Percentiles rank a stretch among this genome's conserved stretches.
phyloP scores from a whole-genome alignment of 2,888 invertebrate genomes.

The Macrosiphum euphorbiae region DNA sequence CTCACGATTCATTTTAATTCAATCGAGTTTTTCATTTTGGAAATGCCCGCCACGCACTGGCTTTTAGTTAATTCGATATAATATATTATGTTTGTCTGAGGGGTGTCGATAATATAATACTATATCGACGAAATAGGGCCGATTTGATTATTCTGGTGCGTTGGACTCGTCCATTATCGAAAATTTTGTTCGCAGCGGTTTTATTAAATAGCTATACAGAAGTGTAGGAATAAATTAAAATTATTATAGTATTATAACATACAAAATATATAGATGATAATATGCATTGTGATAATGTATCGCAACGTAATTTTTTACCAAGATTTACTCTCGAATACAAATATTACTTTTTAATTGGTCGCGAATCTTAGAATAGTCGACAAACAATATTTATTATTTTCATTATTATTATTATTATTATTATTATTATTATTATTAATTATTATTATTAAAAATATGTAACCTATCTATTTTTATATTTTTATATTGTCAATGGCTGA shows the following conservation, averaged over 20 bases:
- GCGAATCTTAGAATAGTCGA: neutral
- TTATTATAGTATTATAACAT: neutral
- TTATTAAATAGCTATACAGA: neutral
- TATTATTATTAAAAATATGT: neutral
- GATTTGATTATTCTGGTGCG: neutral
- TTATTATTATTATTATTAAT: too few species aligned
- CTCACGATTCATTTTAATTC: neutral
- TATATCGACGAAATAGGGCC: neutral
- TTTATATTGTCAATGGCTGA: neutral
- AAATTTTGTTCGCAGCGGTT: neutral
- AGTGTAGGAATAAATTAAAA: neutral
- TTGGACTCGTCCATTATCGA: neutral
- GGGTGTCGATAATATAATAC: neutral
- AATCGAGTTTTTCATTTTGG: neutral
- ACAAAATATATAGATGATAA: neutral
- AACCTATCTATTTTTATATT: neutral
- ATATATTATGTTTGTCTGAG: neutral
- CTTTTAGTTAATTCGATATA: neutral
- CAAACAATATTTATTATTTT: neutral
- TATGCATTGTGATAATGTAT: neutral
- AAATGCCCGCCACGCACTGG: neutral
- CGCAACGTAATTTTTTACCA: neutral
- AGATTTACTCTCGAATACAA: neutral
- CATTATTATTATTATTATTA: too few species aligned
- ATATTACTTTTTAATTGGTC: neutral